These are phyloP conservation scores for Labroides dimidiatus DNA, from an alignment of 2,797 vertebrate genomes.

Conservation along the genomic window DNA sequence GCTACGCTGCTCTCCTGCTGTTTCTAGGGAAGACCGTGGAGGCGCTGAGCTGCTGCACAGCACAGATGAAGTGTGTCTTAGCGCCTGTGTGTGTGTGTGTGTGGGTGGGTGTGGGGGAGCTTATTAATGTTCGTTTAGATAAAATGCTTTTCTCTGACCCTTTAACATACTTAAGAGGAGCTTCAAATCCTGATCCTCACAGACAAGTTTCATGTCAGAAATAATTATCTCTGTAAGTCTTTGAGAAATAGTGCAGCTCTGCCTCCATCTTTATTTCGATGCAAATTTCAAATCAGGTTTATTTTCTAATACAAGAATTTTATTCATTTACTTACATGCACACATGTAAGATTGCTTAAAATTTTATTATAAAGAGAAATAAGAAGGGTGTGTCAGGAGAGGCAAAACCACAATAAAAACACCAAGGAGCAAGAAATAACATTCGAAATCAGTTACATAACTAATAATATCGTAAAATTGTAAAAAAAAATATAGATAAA, in stretches of 20 bases:
- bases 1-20: conserved; percentile 73
- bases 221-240: background rate
- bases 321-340: too few species aligned
- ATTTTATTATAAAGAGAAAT: too few species aligned
- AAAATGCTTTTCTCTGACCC: conserved; percentile 40
- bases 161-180: conserved; percentile 13
- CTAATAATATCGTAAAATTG: too few species aligned
- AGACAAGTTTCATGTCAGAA: conserved; percentile 1
- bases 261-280: background rate
- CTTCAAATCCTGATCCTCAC: conserved; percentile 12
- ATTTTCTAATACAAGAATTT: background rate
- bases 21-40: conserved; percentile 67
- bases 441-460: too few species aligned
- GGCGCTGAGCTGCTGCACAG: conserved; percentile 55
- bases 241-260: background rate
- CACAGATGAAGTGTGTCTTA: conserved; percentile 26
- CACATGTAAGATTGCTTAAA: too few species aligned
- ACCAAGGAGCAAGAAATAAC: too few species aligned
- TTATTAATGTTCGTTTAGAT: conserved; percentile 44
- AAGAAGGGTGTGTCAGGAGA: too few species aligned
- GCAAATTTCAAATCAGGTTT: background rate
- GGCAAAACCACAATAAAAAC: too few species aligned
- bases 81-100: conserved; percentile 15
- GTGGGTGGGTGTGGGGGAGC: conserved; percentile 26
- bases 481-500: too few species aligned